These are phyloP conservation scores for Takifugu rubripes DNA, from an alignment of 2,797 vertebrate genomes.

Conservation along the genomic window DNA sequence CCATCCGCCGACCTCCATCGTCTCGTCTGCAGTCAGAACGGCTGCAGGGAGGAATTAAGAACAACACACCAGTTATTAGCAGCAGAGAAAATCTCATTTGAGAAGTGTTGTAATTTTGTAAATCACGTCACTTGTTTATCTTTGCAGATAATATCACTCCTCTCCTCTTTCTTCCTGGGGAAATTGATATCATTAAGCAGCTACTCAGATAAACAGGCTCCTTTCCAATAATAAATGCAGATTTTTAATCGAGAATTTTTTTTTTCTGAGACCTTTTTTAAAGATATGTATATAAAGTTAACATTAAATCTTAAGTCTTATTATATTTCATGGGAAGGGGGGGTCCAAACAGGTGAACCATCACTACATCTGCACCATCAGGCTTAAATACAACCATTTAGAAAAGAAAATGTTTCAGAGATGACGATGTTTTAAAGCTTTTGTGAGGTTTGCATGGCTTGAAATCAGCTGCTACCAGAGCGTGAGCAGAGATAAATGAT, in stretches of 20 bases:
- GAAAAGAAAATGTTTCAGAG: slow-evolving; percentile 29
- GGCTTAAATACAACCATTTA: too few relatives aligned
- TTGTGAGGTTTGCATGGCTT: slow-evolving; percentile 51
- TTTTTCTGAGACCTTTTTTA: background rate
- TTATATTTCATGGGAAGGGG: too few relatives aligned
- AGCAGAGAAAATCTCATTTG: slow-evolving; percentile 73
- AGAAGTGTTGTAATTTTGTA: slow-evolving; percentile 39
- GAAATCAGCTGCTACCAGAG: slow-evolving; percentile 58
- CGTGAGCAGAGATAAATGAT: slow-evolving; percentile 63
- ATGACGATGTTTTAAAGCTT: slow-evolving; percentile 32
- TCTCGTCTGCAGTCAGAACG: slow-evolving; percentile 87
- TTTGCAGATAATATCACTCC: slow-evolving; percentile 32
- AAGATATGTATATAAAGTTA: too few relatives aligned
- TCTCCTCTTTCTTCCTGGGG: slow-evolving; percentile 7
- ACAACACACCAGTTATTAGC: slow-evolving; percentile 88
- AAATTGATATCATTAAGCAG: slow-evolving; percentile 3
- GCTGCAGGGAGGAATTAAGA: slow-evolving; percentile 93
- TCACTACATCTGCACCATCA: too few relatives aligned
- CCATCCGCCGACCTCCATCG: slow-evolving; percentile 74
- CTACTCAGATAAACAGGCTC: background rate
- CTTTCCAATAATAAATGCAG: slow-evolving; percentile 8
- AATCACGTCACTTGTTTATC: slow-evolving; percentile 39
- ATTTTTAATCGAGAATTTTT: slow-evolving; percentile 9
- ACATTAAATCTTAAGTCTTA: too few relatives aligned
- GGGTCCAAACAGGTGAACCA: too few relatives aligned